Evolutionary conservation across 2,888 invertebrate species (phyloP), one percentile per base, ranked within the genome.

Genomic region (Callinectes sapidus): DNA sequence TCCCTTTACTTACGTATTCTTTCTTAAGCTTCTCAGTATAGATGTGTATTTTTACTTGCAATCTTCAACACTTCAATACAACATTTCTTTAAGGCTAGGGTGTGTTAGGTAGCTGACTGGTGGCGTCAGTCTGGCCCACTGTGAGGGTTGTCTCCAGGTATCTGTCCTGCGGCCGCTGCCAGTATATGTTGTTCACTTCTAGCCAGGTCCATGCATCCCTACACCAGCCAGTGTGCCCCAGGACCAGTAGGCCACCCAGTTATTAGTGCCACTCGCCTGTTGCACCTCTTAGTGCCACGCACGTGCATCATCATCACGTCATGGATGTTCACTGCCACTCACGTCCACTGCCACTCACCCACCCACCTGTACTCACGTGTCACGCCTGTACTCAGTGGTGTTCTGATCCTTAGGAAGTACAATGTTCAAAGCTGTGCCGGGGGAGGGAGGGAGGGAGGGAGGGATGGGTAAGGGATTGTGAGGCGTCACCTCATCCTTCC

Each of bases 341-440:
- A 86, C 87, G 14, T n/a, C 39, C 86, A 86, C 86, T 35, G 13
- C 87, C 87, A 87, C 87, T 87, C 42, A 87, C 87, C 87, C 87
- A 28, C 54, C 23, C 48, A 42, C 87, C 23, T 14, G 35, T 35
- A 35, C 16, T 81, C 14, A 81, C 13, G 35, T 35, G 81, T 81
- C 81, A 3, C 35, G 81, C 81, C 32, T 81, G 81, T 35, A 35
- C 6, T 35, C 32, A 35, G 23, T 71, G 28, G 16, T 81, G 16
- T 35, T 35, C 81, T 81, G 32, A 81, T 81, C 81, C 81, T 10
- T 35, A 5, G 32, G 42, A 87, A 13, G 14, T 48, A 87, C 5
- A 48, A 13, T 71, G 13, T 71, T 71, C 23, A 71, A 71, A 23
- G 13, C 28, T 71, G 71, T 28, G 71, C 13, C 28, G 28, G 71